A percentile compares a stretch with the other conserved stretches of the same genome.
phyloP scores from a whole-genome alignment of 2,113 vertebrate genomes.

The Xyliphius kryptos region DNA sequence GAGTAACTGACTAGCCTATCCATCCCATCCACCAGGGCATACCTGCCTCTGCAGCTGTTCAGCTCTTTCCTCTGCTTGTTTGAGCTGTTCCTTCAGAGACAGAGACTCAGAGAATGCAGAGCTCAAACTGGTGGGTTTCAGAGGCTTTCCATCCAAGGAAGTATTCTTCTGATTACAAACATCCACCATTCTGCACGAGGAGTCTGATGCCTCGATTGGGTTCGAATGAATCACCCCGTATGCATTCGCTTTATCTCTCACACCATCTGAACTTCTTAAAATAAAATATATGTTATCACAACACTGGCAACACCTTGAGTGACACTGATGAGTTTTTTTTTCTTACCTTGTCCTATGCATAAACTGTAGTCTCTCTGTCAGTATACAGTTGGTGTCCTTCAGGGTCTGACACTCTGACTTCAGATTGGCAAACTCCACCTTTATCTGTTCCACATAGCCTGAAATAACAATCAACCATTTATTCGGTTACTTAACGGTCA shows the following conservation, averaged over 20 bases:
- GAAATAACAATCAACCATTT: constrained; percentile 21
- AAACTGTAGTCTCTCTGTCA: constrained; percentile 69
- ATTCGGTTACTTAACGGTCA: too few relatives aligned
- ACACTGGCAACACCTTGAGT: not conserved
- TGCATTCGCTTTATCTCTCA: constrained; percentile 53
- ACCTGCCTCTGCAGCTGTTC: constrained; percentile 71
- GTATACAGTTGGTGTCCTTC: constrained; percentile 75
- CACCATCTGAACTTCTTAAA: constrained; percentile 54
- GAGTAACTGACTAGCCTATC: too few relatives aligned
- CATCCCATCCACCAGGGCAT: too few relatives aligned
- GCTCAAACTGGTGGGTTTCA: constrained; percentile 59
- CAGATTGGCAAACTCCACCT: constrained; percentile 69
- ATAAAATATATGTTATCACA: not conserved
- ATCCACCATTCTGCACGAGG: constrained; percentile 59
- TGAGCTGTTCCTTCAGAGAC: constrained; percentile 70
- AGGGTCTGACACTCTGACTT: constrained; percentile 75
- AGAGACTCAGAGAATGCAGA: constrained; percentile 62
- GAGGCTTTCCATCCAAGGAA: constrained; percentile 66
- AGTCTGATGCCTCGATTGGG: constrained; percentile 52
- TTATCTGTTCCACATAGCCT: constrained; percentile 73
- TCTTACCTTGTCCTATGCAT: constrained; percentile 63
- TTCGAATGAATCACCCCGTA: constrained; percentile 55
- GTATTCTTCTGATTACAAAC: constrained; percentile 72
- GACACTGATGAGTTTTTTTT: not conserved
- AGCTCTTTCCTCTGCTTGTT: constrained; percentile 71